These are phyloP conservation scores for Baryphthengus martii DNA, from an alignment of 2,113 vertebrate genomes.

Conservation along the genomic window DNA sequence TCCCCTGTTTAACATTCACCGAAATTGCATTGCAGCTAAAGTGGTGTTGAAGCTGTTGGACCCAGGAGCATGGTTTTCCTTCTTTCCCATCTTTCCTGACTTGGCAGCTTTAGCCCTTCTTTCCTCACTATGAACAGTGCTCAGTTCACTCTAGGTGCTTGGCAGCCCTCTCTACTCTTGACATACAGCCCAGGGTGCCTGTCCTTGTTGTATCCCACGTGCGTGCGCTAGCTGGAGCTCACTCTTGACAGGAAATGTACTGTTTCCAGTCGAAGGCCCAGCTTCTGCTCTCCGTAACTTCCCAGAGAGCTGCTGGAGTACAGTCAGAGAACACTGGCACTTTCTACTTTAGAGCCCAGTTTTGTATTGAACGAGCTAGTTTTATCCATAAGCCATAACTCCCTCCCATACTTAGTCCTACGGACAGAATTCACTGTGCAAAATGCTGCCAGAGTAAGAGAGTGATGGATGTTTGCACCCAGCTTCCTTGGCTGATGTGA, in stretches of 20 bases:
- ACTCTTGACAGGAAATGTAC: not conserved
- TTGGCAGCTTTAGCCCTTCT: not conserved
- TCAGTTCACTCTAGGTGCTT: not conserved
- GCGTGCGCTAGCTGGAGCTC: not conserved
- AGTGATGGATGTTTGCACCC: not conserved
- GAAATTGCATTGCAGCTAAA: not conserved
- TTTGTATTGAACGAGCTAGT: not conserved
- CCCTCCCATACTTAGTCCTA: not conserved
- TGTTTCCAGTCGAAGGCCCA: not conserved
- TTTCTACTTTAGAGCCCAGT: not conserved
- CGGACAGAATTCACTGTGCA: not conserved
- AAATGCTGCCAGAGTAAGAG: not conserved
- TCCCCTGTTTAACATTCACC: not conserved
- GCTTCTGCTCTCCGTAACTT: not conserved
- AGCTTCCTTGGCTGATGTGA: not conserved
- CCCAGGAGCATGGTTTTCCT: not conserved
- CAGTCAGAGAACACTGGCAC: not conserved
- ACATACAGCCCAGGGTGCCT: not conserved
- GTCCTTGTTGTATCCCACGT: accelerated
- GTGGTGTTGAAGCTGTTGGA: not conserved
- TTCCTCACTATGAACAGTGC: not conserved
- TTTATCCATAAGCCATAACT: accelerated
- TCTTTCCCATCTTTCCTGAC: not conserved
- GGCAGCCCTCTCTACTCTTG: not conserved
- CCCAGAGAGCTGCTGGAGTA: not conserved